These are phyloP conservation scores for Glandiceps talaboti DNA, from an alignment of 53 echinoderm and acorn worm genomes.

Conservation along the genomic window DNA sequence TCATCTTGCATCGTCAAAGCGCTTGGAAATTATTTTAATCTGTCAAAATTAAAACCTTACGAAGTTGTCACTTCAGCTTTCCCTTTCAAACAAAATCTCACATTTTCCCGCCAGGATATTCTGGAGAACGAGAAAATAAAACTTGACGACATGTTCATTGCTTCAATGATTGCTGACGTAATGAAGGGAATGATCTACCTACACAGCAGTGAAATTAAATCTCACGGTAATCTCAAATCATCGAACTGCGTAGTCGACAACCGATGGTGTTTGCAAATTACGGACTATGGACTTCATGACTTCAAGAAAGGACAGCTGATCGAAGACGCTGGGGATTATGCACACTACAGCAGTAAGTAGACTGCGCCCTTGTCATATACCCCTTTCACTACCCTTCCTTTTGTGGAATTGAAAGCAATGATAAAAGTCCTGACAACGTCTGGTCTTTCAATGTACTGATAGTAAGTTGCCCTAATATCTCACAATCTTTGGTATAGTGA, in stretches of 20 bases:
- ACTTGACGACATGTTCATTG: constrained; percentile 91
- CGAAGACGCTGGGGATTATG: constrained; percentile 53
- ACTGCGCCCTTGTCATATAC: no score
- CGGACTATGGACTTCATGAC: constrained; percentile 85
- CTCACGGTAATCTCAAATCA: constrained; percentile 89
- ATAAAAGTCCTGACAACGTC: no score
- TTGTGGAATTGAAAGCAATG: no score
- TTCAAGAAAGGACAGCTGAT: constrained; percentile 71
- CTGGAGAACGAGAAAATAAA: constrained; percentile 92
- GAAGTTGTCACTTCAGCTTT: no score
- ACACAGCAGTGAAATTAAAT: constrained; percentile 72
- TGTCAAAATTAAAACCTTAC: no score
- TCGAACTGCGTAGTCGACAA: constrained; percentile 97
- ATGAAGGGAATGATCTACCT: constrained; percentile 91
- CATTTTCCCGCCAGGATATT: constrained; percentile 47
- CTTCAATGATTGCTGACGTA: constrained; percentile 89
- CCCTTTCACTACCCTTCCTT: no score
- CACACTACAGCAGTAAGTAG: constrained; percentile 55
- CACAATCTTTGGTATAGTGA: no score
- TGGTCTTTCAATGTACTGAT: no score
- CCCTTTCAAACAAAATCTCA: no score
- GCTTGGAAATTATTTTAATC: no score
- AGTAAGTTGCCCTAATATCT: no score
- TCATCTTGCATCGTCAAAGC: no score
- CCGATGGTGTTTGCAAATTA: constrained; percentile 91